Evolutionary conservation across 2,797 vertebrate species (phyloP).

Genomic region (Odontamblyopus rebecca): DNA sequence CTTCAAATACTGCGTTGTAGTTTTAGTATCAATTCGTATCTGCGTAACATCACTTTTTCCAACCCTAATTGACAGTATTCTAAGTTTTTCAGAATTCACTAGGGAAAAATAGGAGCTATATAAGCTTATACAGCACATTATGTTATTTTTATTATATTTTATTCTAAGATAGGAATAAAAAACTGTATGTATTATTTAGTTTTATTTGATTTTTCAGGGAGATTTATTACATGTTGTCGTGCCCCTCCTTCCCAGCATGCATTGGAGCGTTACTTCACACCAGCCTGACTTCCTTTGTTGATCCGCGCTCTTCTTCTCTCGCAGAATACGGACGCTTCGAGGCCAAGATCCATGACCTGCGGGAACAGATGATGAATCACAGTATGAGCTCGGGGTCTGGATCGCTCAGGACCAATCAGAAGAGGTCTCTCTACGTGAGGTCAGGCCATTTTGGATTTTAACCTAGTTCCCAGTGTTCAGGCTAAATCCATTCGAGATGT

Average conservation of each 20-base stretch:
- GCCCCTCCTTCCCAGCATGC: slow-evolving; percentile 12
- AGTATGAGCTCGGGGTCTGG: slow-evolving; percentile 98
- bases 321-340: slow-evolving; percentile 96
- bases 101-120: too few species aligned
- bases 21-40: too few species aligned
- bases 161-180: neutral
- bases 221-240: neutral
- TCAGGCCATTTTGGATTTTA: slow-evolving; percentile 58
- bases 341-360: slow-evolving; percentile 98
- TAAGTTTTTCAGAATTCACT: too few species aligned
- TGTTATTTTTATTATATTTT: neutral
- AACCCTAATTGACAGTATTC: too few species aligned
- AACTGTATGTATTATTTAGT: neutral
- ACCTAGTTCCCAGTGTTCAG: slow-evolving; percentile 8
- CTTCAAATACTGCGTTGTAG: too few species aligned
- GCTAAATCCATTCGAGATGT: neutral
- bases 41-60: too few species aligned
- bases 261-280: slow-evolving; percentile 6
- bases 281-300: slow-evolving; percentile 18
- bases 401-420: slow-evolving; percentile 95
- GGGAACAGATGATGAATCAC: slow-evolving; percentile 99
- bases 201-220: too few species aligned
- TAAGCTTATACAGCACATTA: too few species aligned
- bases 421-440: slow-evolving; percentile 97
- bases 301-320: slow-evolving; percentile 41